Conservation (phyloP, 2,113 vertebrate genomes). For the Felis catus region F.catus_Fca126_mat1.0 CM031412.1:199669001-199669500, state of each 20-base stretch:
- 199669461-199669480: constrained; percentile 10
- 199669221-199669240: not conserved
- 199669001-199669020: constrained; percentile 49
- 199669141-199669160: not conserved
- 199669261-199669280: not conserved
- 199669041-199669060: not conserved
- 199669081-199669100: not conserved
- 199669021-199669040: constrained; percentile 32
- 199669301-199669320: not conserved
- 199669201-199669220: not conserved
- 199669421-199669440: not conserved
- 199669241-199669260: not conserved
- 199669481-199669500: not conserved
- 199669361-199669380: not conserved
- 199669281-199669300: not conserved
- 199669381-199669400: not conserved
- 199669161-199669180: not conserved
- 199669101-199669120: not conserved
- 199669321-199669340: not conserved
- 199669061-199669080: not conserved
- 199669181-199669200: not conserved
- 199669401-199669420: not conserved
- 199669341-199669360: not conserved
- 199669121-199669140: not conserved
- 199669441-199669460: not conserved